These are phyloP conservation scores for Myocastor coypus DNA, from an alignment of 2,113 vertebrate species.

Conservation along the genomic window DNA sequence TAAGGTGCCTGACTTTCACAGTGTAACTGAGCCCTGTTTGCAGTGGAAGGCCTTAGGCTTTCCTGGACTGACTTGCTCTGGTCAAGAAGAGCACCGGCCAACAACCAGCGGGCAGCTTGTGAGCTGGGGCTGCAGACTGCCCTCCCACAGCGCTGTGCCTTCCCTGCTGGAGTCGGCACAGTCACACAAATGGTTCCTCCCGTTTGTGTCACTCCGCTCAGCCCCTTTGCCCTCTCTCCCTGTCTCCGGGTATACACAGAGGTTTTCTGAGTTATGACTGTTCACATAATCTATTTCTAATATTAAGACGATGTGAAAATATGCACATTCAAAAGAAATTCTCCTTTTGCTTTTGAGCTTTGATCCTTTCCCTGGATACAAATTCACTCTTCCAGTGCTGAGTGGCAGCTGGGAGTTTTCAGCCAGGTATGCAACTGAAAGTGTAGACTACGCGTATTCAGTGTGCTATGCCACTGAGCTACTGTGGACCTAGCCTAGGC, in stretches of 20 bases:
- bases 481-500: background rate
- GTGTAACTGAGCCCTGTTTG: background rate
- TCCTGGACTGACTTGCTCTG: background rate
- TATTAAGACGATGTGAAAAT: background rate
- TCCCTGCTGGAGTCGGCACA: background rate
- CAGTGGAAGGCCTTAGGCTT: background rate
- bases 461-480: background rate
- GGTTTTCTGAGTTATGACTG: background rate
- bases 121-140: background rate
- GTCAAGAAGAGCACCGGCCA: background rate
- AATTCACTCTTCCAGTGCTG: background rate
- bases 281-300: background rate
- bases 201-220: too few species aligned
- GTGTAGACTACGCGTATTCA: background rate
- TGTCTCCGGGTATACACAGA: too few species aligned
- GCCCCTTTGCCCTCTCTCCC: background rate
- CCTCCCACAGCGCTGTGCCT: too few species aligned
- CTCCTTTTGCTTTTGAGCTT: background rate
- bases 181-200: background rate
- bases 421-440: background rate
- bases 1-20: background rate
- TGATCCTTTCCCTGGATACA: background rate
- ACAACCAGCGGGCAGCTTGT: background rate
- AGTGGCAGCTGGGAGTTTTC: background rate
- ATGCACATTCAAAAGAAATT: background rate